Percentiles rank a stretch among this genome's conserved stretches.
phyloP scores from a whole-genome alignment of 2,888 invertebrate genomes.

The Mongoloraphidia duomilia region DNA sequence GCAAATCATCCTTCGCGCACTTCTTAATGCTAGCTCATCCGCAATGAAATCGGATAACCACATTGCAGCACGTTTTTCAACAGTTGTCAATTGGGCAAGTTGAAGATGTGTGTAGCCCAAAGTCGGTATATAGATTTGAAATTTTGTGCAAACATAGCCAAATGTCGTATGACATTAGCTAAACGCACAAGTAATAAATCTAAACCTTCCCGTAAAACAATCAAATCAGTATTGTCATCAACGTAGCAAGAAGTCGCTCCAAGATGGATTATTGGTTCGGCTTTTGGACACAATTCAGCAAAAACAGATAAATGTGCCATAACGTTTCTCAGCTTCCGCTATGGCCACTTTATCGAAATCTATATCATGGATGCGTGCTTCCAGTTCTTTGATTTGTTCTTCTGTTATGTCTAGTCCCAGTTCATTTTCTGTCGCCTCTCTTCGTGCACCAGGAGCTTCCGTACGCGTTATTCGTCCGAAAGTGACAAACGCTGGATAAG shows the following conservation, averaged over 20 bases:
- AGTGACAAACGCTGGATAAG: too few relatives aligned
- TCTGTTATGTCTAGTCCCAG: slow-evolving; percentile 71
- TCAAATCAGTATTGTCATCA: slow-evolving; percentile 91
- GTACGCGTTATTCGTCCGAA: too few relatives aligned
- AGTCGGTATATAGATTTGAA: slow-evolving; percentile 68
- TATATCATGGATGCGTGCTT: slow-evolving; percentile 61
- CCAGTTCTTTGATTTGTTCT: slow-evolving; percentile 75
- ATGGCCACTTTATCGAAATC: slow-evolving; percentile 75
- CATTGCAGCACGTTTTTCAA: slow-evolving; percentile 88
- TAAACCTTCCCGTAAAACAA: slow-evolving; percentile 74
- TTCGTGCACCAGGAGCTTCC: too few relatives aligned
- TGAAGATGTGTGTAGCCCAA: slow-evolving; percentile 97
- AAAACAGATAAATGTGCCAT: slow-evolving; percentile 99
- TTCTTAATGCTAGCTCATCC: slow-evolving; percentile 73
- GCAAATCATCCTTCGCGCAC: slow-evolving; percentile 64
- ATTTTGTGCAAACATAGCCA: slow-evolving; percentile 66
- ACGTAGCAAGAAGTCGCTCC: slow-evolving; percentile 98
- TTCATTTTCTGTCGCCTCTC: slow-evolving; percentile 89
- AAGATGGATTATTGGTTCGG: slow-evolving; percentile 91
- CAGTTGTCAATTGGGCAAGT: slow-evolving; percentile 94
- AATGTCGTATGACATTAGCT: slow-evolving; percentile 62
- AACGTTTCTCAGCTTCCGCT: slow-evolving; percentile 76
- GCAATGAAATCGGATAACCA: slow-evolving; percentile 93
- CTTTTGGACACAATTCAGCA: slow-evolving; percentile 73
- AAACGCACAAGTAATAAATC: slow-evolving; percentile 73